Percentiles rank a stretch among this genome's conserved stretches.
phyloP scores from a whole-genome alignment of 2,888 invertebrate genomes.

The Nephrotoma appendiculata region DNA sequence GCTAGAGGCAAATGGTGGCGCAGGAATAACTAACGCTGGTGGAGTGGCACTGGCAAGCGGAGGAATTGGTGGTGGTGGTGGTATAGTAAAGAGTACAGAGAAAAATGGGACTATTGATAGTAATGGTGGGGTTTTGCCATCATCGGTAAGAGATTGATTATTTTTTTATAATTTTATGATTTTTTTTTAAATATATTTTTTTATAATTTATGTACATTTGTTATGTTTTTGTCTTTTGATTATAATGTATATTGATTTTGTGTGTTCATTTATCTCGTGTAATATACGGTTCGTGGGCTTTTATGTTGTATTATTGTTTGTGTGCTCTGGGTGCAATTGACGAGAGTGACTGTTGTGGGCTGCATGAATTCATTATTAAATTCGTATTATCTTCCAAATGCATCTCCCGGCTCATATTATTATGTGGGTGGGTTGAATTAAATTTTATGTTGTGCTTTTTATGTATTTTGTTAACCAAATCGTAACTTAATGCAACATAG shows the following conservation, averaged over 20 bases:
- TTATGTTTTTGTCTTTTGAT: not conserved
- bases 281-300: not conserved
- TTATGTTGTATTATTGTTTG: not conserved
- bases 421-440: not conserved
- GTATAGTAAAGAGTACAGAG: not conserved
- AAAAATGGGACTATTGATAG: constrained; percentile 4
- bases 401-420: not conserved
- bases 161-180: constrained; percentile 2
- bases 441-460: not conserved
- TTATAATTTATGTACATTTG: constrained; percentile 1
- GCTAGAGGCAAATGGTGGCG: constrained; percentile 43
- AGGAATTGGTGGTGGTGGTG: constrained; percentile 1
- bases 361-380: not conserved
- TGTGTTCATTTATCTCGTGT: not conserved
- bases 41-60: not conserved
- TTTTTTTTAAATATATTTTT: not conserved
- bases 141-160: constrained; percentile 12
- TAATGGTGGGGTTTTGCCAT: constrained; percentile 8
- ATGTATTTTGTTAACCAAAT: not conserved
- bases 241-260: not conserved
- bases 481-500: not conserved
- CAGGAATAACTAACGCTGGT: constrained; percentile 11
- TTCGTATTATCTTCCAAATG: not conserved
- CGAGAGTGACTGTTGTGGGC: not conserved
- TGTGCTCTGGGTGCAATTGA: not conserved